Percentiles rank a stretch among this genome's conserved stretches.
These are phyloP conservation scores for Pitangus sulphuratus DNA, from an alignment of 2,797 vertebrate genomes.

Conservation along the genomic window DNA sequence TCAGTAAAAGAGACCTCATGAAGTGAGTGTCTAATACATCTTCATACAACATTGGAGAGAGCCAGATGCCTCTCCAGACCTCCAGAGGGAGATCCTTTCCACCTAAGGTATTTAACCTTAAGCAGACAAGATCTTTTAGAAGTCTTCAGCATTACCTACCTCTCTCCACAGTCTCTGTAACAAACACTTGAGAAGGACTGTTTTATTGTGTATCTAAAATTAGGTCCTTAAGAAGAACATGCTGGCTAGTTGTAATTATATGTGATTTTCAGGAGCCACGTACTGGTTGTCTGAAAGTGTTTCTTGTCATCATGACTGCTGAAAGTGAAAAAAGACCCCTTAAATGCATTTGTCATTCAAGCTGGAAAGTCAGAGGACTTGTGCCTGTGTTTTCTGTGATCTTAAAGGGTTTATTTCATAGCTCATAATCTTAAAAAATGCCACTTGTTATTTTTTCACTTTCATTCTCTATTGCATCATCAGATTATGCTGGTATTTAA, in stretches of 20 bases:
- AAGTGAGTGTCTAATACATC: background rate
- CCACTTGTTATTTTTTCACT: background rate
- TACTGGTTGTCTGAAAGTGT: background rate
- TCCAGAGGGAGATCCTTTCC: conserved; percentile 52
- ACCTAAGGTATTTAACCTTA: background rate
- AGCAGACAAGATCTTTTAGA: background rate
- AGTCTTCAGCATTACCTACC: background rate
- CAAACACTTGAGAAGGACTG: background rate
- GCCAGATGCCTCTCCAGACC: background rate
- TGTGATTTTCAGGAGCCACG: background rate
- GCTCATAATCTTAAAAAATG: background rate
- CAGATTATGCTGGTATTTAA: background rate
- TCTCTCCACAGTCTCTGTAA: background rate
- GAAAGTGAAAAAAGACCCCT: background rate
- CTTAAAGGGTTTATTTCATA: background rate
- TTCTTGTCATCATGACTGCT: background rate
- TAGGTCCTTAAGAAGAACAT: background rate
- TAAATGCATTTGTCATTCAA: background rate
- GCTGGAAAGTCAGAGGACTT: background rate
- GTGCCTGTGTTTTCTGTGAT: background rate
- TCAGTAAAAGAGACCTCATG: background rate
- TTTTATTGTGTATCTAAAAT: background rate
- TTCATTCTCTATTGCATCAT: background rate
- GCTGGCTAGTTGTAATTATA: background rate
- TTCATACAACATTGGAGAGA: background rate